Conservation (phyloP, 2,888 invertebrate genomes). For the Physocephala rufipes region DNA sequence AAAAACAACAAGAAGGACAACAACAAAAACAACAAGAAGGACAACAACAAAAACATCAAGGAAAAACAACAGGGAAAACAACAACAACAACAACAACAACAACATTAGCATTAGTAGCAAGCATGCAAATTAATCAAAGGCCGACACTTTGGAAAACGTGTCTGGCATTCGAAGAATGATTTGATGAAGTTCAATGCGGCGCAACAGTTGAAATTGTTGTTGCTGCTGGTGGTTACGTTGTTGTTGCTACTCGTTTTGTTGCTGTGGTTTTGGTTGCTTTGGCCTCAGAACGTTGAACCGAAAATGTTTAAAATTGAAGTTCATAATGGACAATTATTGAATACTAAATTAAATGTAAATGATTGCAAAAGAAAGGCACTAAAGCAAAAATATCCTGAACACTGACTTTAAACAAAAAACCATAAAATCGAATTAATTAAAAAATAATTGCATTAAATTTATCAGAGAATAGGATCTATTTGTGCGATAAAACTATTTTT, state of each 20-base stretch:
- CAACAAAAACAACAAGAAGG: neutral
- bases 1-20: slow-evolving; percentile 4
- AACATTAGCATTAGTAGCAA: too few species aligned
- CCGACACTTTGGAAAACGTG: slow-evolving; percentile 23
- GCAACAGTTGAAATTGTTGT: neutral
- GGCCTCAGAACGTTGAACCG: slow-evolving; percentile 28
- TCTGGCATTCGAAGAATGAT: slow-evolving; percentile 6
- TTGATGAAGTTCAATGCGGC: slow-evolving; percentile 11
- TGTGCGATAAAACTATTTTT: too few species aligned
- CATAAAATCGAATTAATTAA: neutral
- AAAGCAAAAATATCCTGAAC: neutral
- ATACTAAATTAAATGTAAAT: slow-evolving; percentile 14
- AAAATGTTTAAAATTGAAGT: slow-evolving; percentile 35
- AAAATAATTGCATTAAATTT: neutral
- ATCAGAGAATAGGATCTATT: too few species aligned
- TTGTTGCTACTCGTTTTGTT: too few species aligned
- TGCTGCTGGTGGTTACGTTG: too few species aligned
- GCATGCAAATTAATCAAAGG: slow-evolving; percentile 29
- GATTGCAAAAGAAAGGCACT: neutral
- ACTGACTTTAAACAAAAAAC: neutral
- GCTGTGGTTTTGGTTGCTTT: neutral
- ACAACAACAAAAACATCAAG: neutral
- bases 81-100: slow-evolving; percentile 2
- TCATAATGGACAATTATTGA: slow-evolving; percentile 40
- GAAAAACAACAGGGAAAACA: neutral